Evolutionary conservation across 2,113 vertebrate species (phyloP), one percentile per base, ranked within the genome.

Genomic region (Ceyx cyanopectus): DNA sequence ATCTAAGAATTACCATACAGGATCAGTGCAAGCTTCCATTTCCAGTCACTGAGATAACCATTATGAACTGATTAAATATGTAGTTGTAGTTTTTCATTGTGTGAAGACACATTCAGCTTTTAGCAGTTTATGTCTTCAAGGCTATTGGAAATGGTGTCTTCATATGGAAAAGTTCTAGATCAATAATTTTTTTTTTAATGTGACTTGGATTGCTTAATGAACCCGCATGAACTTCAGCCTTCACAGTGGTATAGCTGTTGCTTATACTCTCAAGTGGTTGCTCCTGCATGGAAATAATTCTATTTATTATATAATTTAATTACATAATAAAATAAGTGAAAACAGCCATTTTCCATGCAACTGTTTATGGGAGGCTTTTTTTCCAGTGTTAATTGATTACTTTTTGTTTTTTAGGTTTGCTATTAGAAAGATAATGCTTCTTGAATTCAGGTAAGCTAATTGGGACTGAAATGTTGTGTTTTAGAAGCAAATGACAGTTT

Each of bases 381-480:
- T 58, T 81, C 37, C 37, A 85, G 17, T 69, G 40, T 91, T 93
- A 87, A 98, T 61, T 77, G 51, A 34, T 74, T 45, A 32, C 3
- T 70, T 94, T 89, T 92, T 95, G 5, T 18, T 76, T 95, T 98
- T 94, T 82, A 99, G 99, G 95, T 99, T 99, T 98, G 98, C 99
- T 5, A 99, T 99, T 96, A 98, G 99, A 94, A 99, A 99, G 92
- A 99, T 99, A 94, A 99, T 99, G 99, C 98, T 99, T 40, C 96
- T 99, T 89, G 99, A 99, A 93, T 99, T 99, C 96, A 99, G 99
- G 99, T 99, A 87, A 96, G 97, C 93, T 84, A 40, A 60, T 65
- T 72, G 67, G 22, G 22, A 90, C 37, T 51, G 29, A 85, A 77
- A 85, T 62, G 45, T 69, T 29, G 72, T 3, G 48, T 85, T 84